phyloP scores from a whole-genome alignment of 2,888 invertebrate genomes.

The Lithosia quadra region DNA sequence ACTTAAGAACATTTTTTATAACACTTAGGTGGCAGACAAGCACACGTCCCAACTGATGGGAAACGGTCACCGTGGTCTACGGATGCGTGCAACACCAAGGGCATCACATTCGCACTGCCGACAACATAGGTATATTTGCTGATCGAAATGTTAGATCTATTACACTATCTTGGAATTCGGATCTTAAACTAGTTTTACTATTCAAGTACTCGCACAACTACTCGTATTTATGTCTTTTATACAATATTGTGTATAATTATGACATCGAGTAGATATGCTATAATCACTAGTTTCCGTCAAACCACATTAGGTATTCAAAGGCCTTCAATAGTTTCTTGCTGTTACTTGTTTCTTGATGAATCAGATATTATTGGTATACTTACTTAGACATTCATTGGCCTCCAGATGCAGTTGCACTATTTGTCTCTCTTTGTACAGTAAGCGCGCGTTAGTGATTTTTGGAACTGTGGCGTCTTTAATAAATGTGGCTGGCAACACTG shows the following conservation, averaged over 20 bases:
- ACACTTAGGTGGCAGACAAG: too few relatives aligned
- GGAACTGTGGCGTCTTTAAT: too few relatives aligned
- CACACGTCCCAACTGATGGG: too few relatives aligned
- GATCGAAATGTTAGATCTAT: neutral
- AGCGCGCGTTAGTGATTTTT: too few relatives aligned
- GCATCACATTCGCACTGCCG: too few relatives aligned
- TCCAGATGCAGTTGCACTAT: neutral
- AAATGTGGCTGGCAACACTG: too few relatives aligned
- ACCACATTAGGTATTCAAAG: constrained; percentile 11
- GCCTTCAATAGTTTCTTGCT: neutral
- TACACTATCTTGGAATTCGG: neutral
- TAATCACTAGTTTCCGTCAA: constrained; percentile 8
- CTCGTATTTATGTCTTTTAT: neutral
- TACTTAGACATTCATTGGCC: too few relatives aligned
- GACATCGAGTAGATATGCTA: constrained; percentile 1
- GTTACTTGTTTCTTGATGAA: constrained; percentile 6
- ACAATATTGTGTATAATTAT: neutral
- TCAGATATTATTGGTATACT: constrained; percentile 2
- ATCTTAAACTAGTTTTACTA: neutral
- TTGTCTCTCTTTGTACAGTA: constrained; percentile 1
- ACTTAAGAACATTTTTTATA: too few relatives aligned
- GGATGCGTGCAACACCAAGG: too few relatives aligned
- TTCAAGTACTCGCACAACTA: neutral
- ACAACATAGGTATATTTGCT: too few relatives aligned
- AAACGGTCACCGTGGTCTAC: too few relatives aligned